These are phyloP conservation scores for Gopherus evgoodei DNA, from an alignment of 2,113 vertebrate species.

Conservation along the genomic window DNA sequence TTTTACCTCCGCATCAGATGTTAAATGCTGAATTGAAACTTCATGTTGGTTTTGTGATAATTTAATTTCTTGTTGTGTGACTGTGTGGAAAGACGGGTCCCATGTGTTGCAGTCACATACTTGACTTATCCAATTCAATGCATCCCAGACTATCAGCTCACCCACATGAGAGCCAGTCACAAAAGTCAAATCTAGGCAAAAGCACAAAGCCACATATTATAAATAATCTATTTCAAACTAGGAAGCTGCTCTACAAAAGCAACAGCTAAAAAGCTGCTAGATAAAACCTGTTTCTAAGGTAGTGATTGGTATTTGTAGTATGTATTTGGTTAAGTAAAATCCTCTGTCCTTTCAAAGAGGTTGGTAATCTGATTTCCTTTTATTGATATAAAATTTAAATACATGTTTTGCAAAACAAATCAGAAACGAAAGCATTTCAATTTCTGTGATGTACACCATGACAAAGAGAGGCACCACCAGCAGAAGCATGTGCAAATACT, in stretches of 20 bases:
- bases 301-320: background rate
- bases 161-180: conserved; percentile 92
- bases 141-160: conserved; percentile 94
- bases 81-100: conserved; percentile 81
- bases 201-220: background rate
- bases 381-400: background rate
- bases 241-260: background rate
- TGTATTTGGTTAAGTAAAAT: background rate
- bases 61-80: conserved; percentile 86
- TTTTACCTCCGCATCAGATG: conserved; percentile 89
- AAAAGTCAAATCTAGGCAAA: conserved; percentile 82
- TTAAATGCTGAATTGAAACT: conserved; percentile 90
- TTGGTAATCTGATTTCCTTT: background rate
- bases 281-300: background rate
- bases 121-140: conserved; percentile 86
- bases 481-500: background rate
- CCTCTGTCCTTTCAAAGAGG: background rate
- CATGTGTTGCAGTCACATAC: conserved; percentile 88
- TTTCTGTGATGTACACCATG: background rate
- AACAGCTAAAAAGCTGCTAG: background rate
- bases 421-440: background rate
- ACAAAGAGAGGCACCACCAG: background rate
- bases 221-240: background rate
- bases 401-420: background rate
- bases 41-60: conserved; percentile 88